Evolutionary conservation across 1,140 invertebrate genomes (phyloP).

Genomic region (Dysdera silvatica): DNA sequence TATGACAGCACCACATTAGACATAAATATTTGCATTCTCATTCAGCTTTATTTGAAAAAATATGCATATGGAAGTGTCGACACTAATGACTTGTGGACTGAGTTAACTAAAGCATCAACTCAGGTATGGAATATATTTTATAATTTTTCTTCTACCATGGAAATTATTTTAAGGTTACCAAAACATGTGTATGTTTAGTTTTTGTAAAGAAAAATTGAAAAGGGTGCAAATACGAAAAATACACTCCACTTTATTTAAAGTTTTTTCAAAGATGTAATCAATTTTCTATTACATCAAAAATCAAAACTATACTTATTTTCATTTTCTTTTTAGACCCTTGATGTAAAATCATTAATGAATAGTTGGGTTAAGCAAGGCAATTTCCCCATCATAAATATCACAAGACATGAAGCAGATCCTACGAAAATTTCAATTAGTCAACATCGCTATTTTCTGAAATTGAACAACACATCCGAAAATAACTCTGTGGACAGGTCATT

Average conservation of each 20-base stretch:
- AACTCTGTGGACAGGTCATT: too few species aligned
- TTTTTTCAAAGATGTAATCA: too few species aligned
- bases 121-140: constrained; percentile 16
- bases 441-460: too few species aligned
- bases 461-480: too few species aligned
- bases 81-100: constrained; percentile 65
- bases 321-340: constrained; percentile 33
- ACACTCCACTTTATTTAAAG: too few species aligned
- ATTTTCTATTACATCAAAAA: too few species aligned
- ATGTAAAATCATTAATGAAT: constrained; percentile 67
- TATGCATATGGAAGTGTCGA: constrained; percentile 65
- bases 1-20: neutral
- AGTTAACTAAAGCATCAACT: constrained; percentile 33
- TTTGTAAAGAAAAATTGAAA: neutral
- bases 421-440: constrained; percentile 10
- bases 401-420: constrained; percentile 55
- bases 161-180: neutral
- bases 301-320: neutral
- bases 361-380: constrained; percentile 91
- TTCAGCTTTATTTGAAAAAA: constrained; percentile 78
- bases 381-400: constrained; percentile 68
- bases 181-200: neutral
- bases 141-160: neutral
- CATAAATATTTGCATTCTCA: constrained; percentile 40
- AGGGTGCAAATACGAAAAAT: too few species aligned